Evolutionary conservation across 2,113 vertebrate species (phyloP).

Genomic region (Anhinga anhinga): DNA sequence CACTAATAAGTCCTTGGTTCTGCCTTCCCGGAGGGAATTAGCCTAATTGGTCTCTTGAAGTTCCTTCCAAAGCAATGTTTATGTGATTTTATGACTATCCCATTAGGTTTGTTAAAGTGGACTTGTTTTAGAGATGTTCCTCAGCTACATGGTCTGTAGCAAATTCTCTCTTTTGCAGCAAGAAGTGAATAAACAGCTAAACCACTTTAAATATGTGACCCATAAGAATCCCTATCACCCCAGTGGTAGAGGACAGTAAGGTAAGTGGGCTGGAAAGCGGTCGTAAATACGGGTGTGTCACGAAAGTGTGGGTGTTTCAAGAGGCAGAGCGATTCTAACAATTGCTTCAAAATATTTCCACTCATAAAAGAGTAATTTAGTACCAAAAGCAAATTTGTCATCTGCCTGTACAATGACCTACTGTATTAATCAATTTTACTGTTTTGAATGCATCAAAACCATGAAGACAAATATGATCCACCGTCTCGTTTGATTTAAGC

Average conservation of each 20-base stretch:
- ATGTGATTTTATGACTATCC: neutral
- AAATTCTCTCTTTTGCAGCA: neutral
- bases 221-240: fast-evolving
- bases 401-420: neutral
- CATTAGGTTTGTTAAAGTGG: neutral
- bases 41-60: neutral
- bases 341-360: neutral
- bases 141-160: fast-evolving
- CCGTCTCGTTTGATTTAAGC: neutral
- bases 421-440: neutral
- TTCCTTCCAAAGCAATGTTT: neutral
- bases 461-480: neutral
- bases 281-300: neutral
- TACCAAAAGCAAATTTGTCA: neutral
- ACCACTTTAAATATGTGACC: neutral
- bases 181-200: neutral
- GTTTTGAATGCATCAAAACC: neutral
- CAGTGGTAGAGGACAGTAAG: neutral
- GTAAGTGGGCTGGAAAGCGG: neutral
- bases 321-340: neutral
- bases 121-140: neutral
- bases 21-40: neutral
- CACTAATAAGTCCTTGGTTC: neutral
- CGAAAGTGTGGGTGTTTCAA: neutral
- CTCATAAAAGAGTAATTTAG: neutral